phyloP scores from a whole-genome alignment of 2,888 invertebrate species.

The Choristoneura rosaceana region DNA sequence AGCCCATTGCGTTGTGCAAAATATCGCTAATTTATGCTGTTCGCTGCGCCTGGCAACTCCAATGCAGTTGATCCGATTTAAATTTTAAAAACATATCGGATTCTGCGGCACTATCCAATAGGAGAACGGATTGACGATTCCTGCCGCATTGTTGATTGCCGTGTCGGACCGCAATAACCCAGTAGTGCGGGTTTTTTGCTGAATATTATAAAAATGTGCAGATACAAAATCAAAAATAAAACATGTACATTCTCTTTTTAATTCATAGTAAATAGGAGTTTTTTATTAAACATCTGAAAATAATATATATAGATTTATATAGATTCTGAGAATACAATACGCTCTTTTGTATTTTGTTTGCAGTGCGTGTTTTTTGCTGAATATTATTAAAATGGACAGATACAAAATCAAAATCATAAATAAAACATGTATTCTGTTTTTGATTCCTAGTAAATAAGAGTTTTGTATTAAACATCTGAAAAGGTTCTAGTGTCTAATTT shows the following conservation, averaged over 20 bases:
- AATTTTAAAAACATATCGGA: constrained; percentile 40
- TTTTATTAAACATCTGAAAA: no score
- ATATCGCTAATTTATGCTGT: constrained; percentile 35
- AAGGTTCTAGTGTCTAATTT: no score
- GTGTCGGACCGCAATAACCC: constrained; percentile 20
- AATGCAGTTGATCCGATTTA: constrained; percentile 33
- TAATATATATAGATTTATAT: no score
- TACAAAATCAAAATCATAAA: no score
- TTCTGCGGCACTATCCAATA: constrained; percentile 28
- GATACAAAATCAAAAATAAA: no score
- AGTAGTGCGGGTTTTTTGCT: neutral
- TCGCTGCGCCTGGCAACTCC: constrained; percentile 17
- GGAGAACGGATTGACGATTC: constrained; percentile 27
- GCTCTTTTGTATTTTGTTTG: no score
- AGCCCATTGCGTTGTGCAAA: constrained; percentile 6
- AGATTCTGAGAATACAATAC: no score
- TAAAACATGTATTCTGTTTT: no score
- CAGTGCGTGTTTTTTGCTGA: neutral
- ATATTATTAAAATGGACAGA: neutral
- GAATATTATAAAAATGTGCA: neutral
- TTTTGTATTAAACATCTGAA: no score
- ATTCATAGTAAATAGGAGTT: no score
- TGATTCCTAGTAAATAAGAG: no score
- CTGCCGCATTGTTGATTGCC: constrained; percentile 38
- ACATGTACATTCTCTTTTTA: no score